Base-by-base conservation (phyloP, 2,888 invertebrate genomes). In the Monoplex corrugatus region DNA sequence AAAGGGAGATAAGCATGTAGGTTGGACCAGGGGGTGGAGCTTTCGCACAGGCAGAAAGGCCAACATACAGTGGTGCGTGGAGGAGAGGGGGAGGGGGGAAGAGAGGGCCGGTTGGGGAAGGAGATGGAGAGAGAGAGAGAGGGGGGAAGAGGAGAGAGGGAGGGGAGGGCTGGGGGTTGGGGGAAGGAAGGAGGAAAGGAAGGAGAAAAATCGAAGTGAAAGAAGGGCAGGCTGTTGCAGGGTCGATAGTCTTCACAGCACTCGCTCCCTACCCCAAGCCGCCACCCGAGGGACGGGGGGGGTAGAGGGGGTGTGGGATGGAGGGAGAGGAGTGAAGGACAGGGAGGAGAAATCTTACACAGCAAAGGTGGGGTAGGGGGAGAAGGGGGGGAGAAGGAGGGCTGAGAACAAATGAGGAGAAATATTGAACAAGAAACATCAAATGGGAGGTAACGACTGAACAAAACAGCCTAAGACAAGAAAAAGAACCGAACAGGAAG, bases 211-310 rank as follows among this genome's bases (percentile, higher is more conserved):
- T 75, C 75, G 75, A 75, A 75, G 75, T 16, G 35, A 75, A 75
- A 75, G 35, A 75, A 75, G 38, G 19, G 35, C 35, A 38, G 75
- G 35, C 38, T 35, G 35, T 75, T 35, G 35, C 75, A 3, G 35
- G 38, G 38, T 75, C 75, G 75, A 75, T 75, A 75, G 75, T 13
- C 75, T 35, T 75, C 75, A 75, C 38, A 75, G 75, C 75, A 75
- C 75, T 38, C 75, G 75, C 75, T 8, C 35, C 38, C 6, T n/a
- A n/a, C n/a, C n/a, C n/a, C n/a, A n/a, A n/a, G n/a, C n/a, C n/a
- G n/a, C n/a, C n/a, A n/a, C n/a, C n/a, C n/a, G n/a, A n/a, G n/a
- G n/a, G 35, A 75, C 75, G 35, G 2, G 35, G 19, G 16, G 8
- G 0, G 19, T 13, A 0, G 16, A 16, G 32, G 13, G 75, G 19